A percentile compares a stretch with the other conserved stretches of the same genome.
Conservation (phyloP, 37 sponge, comb jelly and placozoan species). For the Corticium candelabrum region DNA sequence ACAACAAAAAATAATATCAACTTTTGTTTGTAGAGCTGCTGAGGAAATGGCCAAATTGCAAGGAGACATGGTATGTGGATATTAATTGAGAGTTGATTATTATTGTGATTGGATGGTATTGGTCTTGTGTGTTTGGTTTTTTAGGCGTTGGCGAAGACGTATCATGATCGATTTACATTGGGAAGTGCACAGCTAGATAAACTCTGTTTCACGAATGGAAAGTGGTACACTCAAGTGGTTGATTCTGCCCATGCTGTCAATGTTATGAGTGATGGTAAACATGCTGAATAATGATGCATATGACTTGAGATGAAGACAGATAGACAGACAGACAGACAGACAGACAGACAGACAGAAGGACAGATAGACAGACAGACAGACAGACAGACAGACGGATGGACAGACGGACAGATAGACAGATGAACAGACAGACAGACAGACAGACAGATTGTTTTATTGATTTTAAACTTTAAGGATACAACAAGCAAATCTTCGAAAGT, state of each 20-base stretch:
- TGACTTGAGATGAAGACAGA: too few relatives aligned
- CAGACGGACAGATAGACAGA: too few relatives aligned
- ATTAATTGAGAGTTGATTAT: not conserved
- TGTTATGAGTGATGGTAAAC: conserved; percentile 12
- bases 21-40: conserved; percentile 11
- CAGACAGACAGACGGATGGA: too few relatives aligned
- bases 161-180: conserved; percentile 6
- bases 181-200: conserved; percentile 7
- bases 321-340: too few relatives aligned
- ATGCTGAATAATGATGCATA: too few relatives aligned
- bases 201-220: conserved; percentile 7
- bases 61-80: conserved; percentile 7
- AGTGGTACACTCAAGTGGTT: conserved; percentile 23
- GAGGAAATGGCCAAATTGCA: conserved; percentile 24
- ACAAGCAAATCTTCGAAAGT: too few relatives aligned
- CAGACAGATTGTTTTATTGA: too few relatives aligned
- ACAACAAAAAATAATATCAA: not conserved
- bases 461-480: too few relatives aligned
- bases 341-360: too few relatives aligned
- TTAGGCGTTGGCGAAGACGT: not conserved
- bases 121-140: not conserved
- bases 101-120: not conserved
- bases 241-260: not conserved
- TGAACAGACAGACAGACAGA: too few relatives aligned
- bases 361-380: too few relatives aligned